Base-by-base conservation (phyloP, 2,888 invertebrate genomes). In the Cantharis rufa region DNA sequence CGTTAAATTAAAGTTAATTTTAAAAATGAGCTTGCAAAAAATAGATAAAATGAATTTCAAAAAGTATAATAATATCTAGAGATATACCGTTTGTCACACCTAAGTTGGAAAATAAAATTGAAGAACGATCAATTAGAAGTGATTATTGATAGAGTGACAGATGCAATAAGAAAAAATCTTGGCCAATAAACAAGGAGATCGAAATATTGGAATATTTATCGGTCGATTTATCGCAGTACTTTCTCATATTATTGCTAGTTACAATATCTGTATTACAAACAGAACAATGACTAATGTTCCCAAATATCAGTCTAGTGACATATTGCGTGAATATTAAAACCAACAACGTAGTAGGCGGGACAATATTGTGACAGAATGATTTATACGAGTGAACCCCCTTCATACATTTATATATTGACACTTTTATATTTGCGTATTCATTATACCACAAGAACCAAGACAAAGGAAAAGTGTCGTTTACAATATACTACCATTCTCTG, bases 261-360 rank as follows among this genome's bases (percentile, higher is more conserved):
- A 70, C 68, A 73, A 71, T 73, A 73, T 77, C 77, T 62, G 73
- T 76, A 70, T 76, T 72, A 70, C 73, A 76, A 72, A 76, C 70
- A 76, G 62, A 78, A 76, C 78, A 78, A 78, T 76, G 74, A 76
- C 71, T 76, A 78, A 78, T 76, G 78, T 78, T 71, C 75, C 78
- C 74, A 70, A 76, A 76, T 78, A 78, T 76, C 78, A 76, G 71
- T 76, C 76, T 73, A 74, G 74, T 76, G 78, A 76, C 78, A 78
- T 78, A 76, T 76, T 76, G 78, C 78, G 78, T 78, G 76, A 78
- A 78, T 78, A 78, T 78, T 78, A 78, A 78, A 78, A 76, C 78
- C 76, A 78, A 74, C 74, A 74, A 71, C 72, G 78, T 74, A 28
- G 71, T 74, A 72, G 78, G 76, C 76, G 78, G 75, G 76, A 76